phyloP scores from a whole-genome alignment of 2,888 invertebrate genomes.

The Calameuta pallipes region DNA sequence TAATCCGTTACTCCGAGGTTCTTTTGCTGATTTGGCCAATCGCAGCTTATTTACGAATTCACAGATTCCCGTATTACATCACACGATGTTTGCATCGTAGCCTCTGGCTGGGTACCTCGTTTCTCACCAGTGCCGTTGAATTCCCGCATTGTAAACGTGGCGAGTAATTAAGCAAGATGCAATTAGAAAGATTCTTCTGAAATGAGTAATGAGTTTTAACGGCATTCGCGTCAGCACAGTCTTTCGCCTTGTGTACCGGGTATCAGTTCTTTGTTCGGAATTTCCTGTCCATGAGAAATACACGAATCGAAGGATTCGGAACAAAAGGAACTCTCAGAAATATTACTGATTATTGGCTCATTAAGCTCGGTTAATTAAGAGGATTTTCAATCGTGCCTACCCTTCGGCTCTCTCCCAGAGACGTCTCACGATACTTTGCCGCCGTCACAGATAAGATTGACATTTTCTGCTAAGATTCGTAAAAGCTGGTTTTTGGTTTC shows the following conservation, averaged over 20 bases:
- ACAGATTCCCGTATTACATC: background rate
- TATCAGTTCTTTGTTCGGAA: background rate
- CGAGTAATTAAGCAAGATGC: constrained; percentile 11
- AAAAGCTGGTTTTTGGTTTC: background rate
- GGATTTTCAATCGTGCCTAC: background rate
- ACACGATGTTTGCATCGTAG: background rate
- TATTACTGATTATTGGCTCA: background rate
- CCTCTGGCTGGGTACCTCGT: background rate
- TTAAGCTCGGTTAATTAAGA: background rate
- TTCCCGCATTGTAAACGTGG: background rate
- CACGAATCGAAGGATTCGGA: background rate
- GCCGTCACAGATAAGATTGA: background rate
- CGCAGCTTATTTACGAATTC: background rate
- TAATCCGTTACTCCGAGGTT: background rate
- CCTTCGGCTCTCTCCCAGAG: background rate
- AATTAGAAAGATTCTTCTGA: constrained; percentile 25
- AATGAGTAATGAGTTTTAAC: constrained; percentile 17
- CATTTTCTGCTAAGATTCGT: background rate
- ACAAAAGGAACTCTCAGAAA: background rate
- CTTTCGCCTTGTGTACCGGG: background rate
- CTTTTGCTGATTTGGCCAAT: background rate
- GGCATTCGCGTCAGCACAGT: background rate
- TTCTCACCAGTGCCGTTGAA: background rate
- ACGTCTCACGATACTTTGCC: background rate
- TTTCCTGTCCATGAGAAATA: background rate